Evolutionary conservation across 1,140 invertebrate genomes (phyloP).

Genomic region (Drosophila trapezifrons): DNA sequence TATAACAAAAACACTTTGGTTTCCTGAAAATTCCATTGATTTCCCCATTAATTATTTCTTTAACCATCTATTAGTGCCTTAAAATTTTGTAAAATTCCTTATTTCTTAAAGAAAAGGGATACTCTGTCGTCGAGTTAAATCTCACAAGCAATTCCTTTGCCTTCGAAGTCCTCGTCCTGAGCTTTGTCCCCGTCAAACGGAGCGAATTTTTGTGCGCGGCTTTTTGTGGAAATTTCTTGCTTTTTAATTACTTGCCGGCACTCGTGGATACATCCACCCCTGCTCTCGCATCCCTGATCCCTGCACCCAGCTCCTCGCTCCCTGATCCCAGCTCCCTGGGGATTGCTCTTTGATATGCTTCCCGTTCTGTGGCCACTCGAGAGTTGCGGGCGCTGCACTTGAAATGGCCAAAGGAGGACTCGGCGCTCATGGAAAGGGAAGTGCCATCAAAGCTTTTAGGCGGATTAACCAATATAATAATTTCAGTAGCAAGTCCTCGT

Average conservation of each 20-base stretch:
- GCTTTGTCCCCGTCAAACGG: constrained; percentile 65
- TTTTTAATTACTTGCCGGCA: constrained; percentile 78
- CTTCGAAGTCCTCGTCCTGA: constrained; percentile 23
- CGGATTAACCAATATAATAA: constrained; percentile 75
- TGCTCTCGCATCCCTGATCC: constrained; percentile 27
- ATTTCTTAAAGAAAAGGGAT: neutral
- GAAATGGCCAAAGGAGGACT: constrained; percentile 50
- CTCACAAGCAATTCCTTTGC: neutral
- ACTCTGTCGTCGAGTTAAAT: neutral
- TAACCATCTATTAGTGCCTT: too few species aligned
- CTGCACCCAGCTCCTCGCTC: constrained; percentile 25
- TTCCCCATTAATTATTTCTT: neutral
- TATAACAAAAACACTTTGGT: too few species aligned
- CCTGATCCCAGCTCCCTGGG: constrained; percentile 5
- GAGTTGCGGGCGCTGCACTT: constrained; percentile 64
- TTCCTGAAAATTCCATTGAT: too few species aligned
- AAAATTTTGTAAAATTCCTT: neutral
- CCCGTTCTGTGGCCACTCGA: constrained; percentile 54
- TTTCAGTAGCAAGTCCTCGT: constrained; percentile 49
- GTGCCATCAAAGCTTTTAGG: constrained; percentile 77
- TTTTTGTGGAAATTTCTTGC: constrained; percentile 72
- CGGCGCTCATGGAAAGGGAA: constrained; percentile 1
- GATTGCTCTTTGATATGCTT: constrained; percentile 68
- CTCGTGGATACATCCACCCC: constrained; percentile 49
- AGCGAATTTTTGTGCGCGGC: constrained; percentile 58